These are phyloP conservation scores for Babylonia areolata DNA, from an alignment of 1,140 invertebrate genomes.

Conservation along the genomic window DNA sequence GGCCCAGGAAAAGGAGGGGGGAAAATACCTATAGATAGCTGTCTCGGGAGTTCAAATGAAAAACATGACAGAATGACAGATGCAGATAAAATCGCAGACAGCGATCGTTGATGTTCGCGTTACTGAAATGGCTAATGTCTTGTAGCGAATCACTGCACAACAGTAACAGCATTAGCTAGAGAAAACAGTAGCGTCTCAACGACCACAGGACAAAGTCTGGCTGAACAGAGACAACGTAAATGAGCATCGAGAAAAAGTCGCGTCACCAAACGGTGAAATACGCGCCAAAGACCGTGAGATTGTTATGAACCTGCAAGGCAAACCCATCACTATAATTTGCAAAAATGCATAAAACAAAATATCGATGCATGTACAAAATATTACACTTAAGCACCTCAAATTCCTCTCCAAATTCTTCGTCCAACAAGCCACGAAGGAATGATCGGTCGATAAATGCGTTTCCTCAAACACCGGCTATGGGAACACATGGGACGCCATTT, in stretches of 20 bases:
- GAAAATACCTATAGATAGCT: too few relatives aligned
- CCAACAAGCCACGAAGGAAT: constrained; percentile 17
- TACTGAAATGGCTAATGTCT: too few relatives aligned
- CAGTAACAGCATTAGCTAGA: too few relatives aligned
- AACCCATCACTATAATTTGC: neutral
- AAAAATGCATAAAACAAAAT: constrained; percentile 7
- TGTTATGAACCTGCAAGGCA: neutral
- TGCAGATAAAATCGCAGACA: too few relatives aligned
- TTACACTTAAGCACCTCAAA: constrained; percentile 5
- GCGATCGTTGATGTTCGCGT: too few relatives aligned
- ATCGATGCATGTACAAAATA: constrained; percentile 6
- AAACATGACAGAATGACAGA: too few relatives aligned
- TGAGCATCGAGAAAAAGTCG: neutral
- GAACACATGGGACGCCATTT: constrained; percentile 42
- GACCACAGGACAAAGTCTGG: too few relatives aligned
- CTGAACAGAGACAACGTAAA: neutral
- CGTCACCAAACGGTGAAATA: constrained; percentile 36
- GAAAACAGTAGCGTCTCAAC: too few relatives aligned
- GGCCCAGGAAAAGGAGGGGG: too few relatives aligned
- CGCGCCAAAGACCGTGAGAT: constrained; percentile 31
- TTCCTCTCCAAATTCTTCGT: constrained; percentile 3
- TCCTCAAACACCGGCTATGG: constrained; percentile 37
- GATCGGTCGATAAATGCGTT: constrained; percentile 43
- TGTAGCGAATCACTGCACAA: too few relatives aligned
- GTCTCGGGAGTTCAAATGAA: too few relatives aligned